Evolutionary conservation across 92 coral and sea anemone species (phyloP).

Genomic region (Chrysogorgia sp.): DNA sequence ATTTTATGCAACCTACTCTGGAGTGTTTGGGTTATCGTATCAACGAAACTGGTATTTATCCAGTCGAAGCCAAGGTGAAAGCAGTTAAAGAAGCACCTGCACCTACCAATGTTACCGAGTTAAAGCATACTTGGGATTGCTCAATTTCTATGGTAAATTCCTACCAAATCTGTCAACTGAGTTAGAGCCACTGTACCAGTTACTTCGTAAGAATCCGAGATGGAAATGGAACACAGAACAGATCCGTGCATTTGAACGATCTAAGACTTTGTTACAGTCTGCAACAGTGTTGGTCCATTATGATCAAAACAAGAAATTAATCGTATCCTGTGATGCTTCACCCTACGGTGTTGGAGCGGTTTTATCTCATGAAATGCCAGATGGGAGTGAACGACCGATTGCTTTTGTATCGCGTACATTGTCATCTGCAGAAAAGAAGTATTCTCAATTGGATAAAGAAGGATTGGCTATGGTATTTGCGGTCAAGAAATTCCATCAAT

Average conservation of each 20-base stretch:
- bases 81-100: slow-evolving; percentile 52
- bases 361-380: no score
- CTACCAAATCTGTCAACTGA: slow-evolving; percentile 51
- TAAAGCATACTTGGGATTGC: slow-evolving; percentile 32
- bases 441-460: no score
- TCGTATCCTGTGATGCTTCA: slow-evolving; percentile 57
- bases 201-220: slow-evolving; percentile 38
- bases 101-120: slow-evolving; percentile 41
- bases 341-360: no score
- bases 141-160: slow-evolving; percentile 41
- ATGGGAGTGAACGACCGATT: no score
- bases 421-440: no score
- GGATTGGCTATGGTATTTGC: no score
- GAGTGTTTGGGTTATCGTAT: slow-evolving; percentile 51
- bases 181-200: slow-evolving; percentile 55
- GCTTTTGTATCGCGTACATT: no score
- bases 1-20: slow-evolving; percentile 29
- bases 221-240: slow-evolving; percentile 47
- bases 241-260: not conserved
- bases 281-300: slow-evolving; percentile 51
- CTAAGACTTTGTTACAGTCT: not conserved
- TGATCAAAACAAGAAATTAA: slow-evolving; percentile 40
- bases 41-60: slow-evolving; percentile 52
- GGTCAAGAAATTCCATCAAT: no score
- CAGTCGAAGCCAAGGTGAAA: slow-evolving; percentile 50